phyloP scores from a whole-genome alignment of 2,113 vertebrate species.

The Calypte anna region DNA sequence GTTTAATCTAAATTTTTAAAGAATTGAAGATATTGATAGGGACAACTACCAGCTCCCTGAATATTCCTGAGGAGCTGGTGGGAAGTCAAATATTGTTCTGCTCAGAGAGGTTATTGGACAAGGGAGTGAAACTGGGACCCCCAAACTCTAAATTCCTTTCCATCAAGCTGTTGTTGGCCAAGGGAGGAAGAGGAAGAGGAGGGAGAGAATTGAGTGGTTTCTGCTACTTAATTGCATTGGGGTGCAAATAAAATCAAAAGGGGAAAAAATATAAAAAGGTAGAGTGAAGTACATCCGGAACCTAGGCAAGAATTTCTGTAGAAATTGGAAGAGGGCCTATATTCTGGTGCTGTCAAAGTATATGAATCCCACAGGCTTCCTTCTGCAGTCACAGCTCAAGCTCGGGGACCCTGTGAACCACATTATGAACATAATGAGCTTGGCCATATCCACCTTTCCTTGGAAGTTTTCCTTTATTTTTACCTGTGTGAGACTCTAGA shows the following conservation, averaged over 20 bases:
- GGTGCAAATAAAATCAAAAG: not conserved
- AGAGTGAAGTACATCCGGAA: not conserved
- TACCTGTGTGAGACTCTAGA: not conserved
- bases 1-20: not conserved
- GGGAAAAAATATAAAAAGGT: not conserved
- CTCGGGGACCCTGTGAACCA: not conserved
- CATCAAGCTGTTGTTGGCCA: not conserved
- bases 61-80: not conserved
- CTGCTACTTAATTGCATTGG: not conserved
- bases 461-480: not conserved
- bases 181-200: not conserved
- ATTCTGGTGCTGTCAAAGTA: not conserved
- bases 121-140: not conserved
- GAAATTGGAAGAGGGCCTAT: not conserved
- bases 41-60: not conserved
- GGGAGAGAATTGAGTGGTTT: not conserved
- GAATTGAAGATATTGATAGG: not conserved
- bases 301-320: not conserved
- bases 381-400: not conserved
- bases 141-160: not conserved
- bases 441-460: not conserved
- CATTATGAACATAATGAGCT: not conserved
- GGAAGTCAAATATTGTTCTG: not conserved
- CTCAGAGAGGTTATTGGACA: not conserved
- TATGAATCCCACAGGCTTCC: not conserved